phyloP scores from a whole-genome alignment of 2,888 invertebrate genomes.

The Andrena trimmerana region DNA sequence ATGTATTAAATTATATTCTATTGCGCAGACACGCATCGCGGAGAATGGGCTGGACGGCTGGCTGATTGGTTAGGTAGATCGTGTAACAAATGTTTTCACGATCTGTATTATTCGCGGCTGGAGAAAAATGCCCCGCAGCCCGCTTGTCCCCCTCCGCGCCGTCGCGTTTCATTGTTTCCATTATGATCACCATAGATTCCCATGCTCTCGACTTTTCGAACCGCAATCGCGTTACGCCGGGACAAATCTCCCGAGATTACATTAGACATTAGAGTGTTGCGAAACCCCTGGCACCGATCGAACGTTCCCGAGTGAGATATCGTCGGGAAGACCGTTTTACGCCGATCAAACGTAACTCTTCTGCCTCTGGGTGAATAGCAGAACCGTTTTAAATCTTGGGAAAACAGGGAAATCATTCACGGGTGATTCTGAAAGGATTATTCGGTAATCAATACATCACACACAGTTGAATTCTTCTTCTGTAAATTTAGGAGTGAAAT shows the following conservation, averaged over 20 bases:
- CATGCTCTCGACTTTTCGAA: constrained; percentile 40
- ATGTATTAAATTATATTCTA: constrained; percentile 71
- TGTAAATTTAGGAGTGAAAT: no score
- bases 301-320: constrained; percentile 23
- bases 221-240: constrained; percentile 31
- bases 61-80: constrained; percentile 62
- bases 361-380: constrained; percentile 6
- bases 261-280: constrained; percentile 49
- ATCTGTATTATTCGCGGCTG: constrained; percentile 53
- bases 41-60: constrained; percentile 61
- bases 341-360: constrained; percentile 6
- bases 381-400: not conserved
- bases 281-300: constrained; percentile 34
- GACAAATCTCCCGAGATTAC: constrained; percentile 52
- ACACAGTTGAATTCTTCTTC: no score
- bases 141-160: constrained; percentile 2
- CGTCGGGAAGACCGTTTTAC: constrained; percentile 24
- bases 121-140: constrained; percentile 24
- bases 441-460: no score
- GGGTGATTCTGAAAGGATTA: no score
- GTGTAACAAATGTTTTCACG: constrained; percentile 65
- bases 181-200: constrained; percentile 51
- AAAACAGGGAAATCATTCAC: not conserved
- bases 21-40: constrained; percentile 54
- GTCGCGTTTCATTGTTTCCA: constrained; percentile 56